A percentile compares a stretch with the other conserved stretches of the same genome.
Conservation (phyloP, 2,797 vertebrate species). For the Gadopsis marmoratus region DNA sequence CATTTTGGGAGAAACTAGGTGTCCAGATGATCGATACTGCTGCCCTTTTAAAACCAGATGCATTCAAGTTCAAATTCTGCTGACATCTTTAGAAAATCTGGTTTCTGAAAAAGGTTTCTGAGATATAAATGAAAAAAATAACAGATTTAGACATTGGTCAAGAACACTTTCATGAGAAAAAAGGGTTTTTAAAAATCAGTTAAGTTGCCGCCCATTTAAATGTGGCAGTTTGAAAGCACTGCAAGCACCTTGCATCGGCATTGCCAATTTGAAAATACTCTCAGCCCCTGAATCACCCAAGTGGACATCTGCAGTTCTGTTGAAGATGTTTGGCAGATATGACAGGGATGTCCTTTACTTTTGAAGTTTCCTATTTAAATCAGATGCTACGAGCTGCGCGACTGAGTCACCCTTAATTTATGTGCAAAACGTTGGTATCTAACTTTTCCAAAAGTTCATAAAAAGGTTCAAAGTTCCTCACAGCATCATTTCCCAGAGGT, state of each 20-base stretch:
- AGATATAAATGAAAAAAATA: constrained; percentile 12
- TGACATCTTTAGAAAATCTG: constrained; percentile 16
- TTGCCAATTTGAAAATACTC: neutral
- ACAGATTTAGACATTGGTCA: constrained; percentile 27
- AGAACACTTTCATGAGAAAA: constrained; percentile 31
- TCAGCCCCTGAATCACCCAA: constrained; percentile 5
- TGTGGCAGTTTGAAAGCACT: neutral
- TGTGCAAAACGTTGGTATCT: neutral
- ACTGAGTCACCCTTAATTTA: neutral
- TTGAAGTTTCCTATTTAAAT: neutral
- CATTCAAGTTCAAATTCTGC: constrained; percentile 3
- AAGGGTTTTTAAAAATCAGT: constrained; percentile 15
- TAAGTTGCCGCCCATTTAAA: constrained; percentile 7
- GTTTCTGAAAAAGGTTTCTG: constrained; percentile 23
- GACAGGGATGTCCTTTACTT: constrained; percentile 1
- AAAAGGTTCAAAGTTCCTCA: constrained; percentile 14
- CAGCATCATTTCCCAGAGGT: constrained; percentile 12
- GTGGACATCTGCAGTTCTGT: neutral
- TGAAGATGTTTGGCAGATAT: neutral
- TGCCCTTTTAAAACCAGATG: constrained; percentile 10
- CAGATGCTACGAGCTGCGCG: neutral
- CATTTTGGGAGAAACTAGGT: neutral
- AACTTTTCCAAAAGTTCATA: neutral
- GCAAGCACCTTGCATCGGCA: constrained; percentile 45
- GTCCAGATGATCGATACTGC: constrained; percentile 4